Evolutionary conservation across 2,888 invertebrate species (phyloP), one percentile per base, ranked within the genome.

Genomic region (Siphonodentalium dalli): DNA sequence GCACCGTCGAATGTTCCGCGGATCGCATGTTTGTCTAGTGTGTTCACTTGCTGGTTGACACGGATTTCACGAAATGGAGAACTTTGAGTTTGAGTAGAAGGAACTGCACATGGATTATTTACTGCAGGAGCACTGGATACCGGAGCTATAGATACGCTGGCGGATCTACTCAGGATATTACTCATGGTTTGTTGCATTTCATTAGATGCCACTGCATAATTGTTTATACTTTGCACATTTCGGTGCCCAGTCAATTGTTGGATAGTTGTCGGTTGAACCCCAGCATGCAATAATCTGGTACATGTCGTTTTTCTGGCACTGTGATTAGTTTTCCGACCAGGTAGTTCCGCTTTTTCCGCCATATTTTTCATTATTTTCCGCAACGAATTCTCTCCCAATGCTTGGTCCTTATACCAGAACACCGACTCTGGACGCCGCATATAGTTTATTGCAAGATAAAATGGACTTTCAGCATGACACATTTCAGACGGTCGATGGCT

Each of bases 101-200:
- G n/a, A n/a, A n/a, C n/a, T n/a, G n/a, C n/a, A n/a, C n/a, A n/a
- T n/a, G n/a, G n/a, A n/a, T n/a, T n/a, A n/a, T n/a, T n/a, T n/a
- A n/a, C n/a, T n/a, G n/a, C n/a, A n/a, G n/a, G n/a, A n/a, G n/a
- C n/a, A n/a, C n/a, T n/a, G n/a, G n/a, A n/a, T n/a, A n/a, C n/a
- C n/a, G n/a, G n/a, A n/a, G n/a, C n/a, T n/a, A n/a, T n/a, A n/a
- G n/a, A n/a, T n/a, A n/a, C n/a, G n/a, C n/a, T n/a, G n/a, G n/a
- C n/a, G n/a, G n/a, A n/a, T n/a, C n/a, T n/a, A 39, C 26, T 40
- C 20, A 48, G 29, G n/a, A 39, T 39, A 29, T 48, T 29, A 1
- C 23, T 28, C 47, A 47, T 47, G n/a, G 20, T n/a, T 11, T 27
- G 20, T 39, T 48, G 29, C 48, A 48, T 48, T 26, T 48, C 39